A percentile compares a stretch with the other conserved stretches of the same genome.
phyloP scores from a whole-genome alignment of 2,113 vertebrate species.

The Tichodroma muraria region DNA sequence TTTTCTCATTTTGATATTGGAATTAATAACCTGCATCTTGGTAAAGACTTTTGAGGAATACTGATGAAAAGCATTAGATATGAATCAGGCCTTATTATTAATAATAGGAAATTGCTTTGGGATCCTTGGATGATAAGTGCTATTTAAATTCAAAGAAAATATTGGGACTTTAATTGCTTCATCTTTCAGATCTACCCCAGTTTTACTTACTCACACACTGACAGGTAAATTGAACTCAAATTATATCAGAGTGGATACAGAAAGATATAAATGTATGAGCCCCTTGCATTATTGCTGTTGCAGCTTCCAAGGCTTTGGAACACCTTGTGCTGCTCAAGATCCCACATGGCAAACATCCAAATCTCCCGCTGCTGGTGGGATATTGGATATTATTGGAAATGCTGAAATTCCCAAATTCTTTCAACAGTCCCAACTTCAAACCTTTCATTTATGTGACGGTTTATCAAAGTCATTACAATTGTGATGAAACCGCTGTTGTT shows the following conservation, averaged over 20 bases:
- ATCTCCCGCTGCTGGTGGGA: neutral
- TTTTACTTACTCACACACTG: neutral
- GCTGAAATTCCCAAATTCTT: neutral
- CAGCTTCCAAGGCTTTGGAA: neutral
- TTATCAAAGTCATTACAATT: conserved; percentile 18
- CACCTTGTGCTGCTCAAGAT: neutral
- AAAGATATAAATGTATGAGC: neutral
- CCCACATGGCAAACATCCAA: neutral
- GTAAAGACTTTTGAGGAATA: conserved; percentile 29
- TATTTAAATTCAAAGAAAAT: conserved; percentile 57
- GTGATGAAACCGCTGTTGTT: conserved; percentile 20
- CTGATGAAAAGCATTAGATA: conserved; percentile 39
- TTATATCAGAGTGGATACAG: neutral
- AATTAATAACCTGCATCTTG: conserved; percentile 11
- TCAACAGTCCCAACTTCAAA: conserved; percentile 2
- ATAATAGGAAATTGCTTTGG: conserved; percentile 56
- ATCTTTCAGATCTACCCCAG: conserved; percentile 19
- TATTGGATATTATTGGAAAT: neutral
- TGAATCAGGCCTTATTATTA: conserved; percentile 43
- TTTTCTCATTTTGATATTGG: conserved; percentile 33
- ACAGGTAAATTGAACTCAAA: conserved; percentile 12
- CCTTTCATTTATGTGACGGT: neutral
- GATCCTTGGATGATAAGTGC: conserved; percentile 33
- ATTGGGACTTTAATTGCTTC: conserved; percentile 58
- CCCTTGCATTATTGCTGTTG: neutral